Evolutionary conservation across 2,888 invertebrate genomes (phyloP).

Genomic region (Conchocele bisecta): DNA sequence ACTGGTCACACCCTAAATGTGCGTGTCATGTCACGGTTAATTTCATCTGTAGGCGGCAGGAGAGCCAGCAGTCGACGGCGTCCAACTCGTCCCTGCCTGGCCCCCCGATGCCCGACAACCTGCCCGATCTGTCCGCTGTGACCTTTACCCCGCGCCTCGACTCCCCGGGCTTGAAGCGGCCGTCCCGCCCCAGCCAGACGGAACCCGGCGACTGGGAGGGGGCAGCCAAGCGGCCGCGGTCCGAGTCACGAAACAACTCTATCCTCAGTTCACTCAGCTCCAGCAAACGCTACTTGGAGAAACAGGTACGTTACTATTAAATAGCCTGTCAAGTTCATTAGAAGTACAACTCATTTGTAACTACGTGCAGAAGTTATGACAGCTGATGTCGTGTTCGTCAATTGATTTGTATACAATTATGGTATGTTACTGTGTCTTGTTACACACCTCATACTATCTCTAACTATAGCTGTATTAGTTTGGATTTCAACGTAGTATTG

Average conservation of each 20-base stretch:
- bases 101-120: slow-evolving; percentile 63
- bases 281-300: slow-evolving; percentile 55
- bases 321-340: too few relatives aligned
- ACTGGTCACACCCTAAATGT: too few relatives aligned
- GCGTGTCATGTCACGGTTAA: too few relatives aligned
- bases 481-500: too few relatives aligned
- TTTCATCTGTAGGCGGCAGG: slow-evolving; percentile 67
- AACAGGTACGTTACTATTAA: too few relatives aligned
- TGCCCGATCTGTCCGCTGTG: slow-evolving; percentile 66
- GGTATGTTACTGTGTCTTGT: too few relatives aligned
- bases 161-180: slow-evolving; percentile 57
- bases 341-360: too few relatives aligned
- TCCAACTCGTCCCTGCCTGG: slow-evolving; percentile 71
- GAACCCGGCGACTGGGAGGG: neutral
- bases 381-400: too few relatives aligned
- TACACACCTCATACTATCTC: too few relatives aligned
- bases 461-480: too few relatives aligned
- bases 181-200: slow-evolving; percentile 48
- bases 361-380: too few relatives aligned
- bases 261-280: slow-evolving; percentile 72
- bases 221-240: slow-evolving; percentile 27
- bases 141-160: slow-evolving; percentile 64
- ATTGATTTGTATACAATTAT: too few relatives aligned
- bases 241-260: slow-evolving; percentile 62
- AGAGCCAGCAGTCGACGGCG: slow-evolving; percentile 72